Conservation (phyloP, 2,888 invertebrate genomes). For the Andrena hattorfiana region DNA sequence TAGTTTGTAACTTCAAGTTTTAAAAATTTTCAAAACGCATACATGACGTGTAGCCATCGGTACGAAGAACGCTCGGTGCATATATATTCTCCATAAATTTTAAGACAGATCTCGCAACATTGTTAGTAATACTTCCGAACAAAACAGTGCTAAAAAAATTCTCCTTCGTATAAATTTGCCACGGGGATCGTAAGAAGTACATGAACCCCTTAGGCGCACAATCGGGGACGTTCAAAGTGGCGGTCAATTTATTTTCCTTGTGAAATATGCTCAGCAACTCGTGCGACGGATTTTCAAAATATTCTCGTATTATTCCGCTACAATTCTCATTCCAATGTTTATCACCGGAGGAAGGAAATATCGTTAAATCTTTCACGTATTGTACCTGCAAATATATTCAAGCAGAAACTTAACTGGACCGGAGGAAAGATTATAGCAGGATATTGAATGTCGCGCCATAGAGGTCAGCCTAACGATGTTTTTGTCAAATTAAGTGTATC, state of each 20-base stretch:
- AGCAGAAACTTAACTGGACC: not conserved
- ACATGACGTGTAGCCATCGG: slow-evolving; percentile 76
- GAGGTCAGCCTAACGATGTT: not conserved
- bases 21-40: slow-evolving; percentile 63
- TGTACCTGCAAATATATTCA: slow-evolving; percentile 65
- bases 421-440: not conserved
- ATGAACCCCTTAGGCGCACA: slow-evolving; percentile 88
- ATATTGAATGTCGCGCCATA: slow-evolving; percentile 25
- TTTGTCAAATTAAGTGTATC: not conserved
- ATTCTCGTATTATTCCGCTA: slow-evolving; percentile 88
- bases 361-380: slow-evolving; percentile 89
- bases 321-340: slow-evolving; percentile 90
- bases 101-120: slow-evolving; percentile 69
- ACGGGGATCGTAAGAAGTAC: slow-evolving; percentile 88
- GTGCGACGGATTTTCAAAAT: slow-evolving; percentile 88
- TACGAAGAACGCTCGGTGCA: slow-evolving; percentile 85
- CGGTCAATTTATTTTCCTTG: slow-evolving; percentile 86
- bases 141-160: slow-evolving; percentile 77
- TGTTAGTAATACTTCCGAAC: slow-evolving; percentile 75
- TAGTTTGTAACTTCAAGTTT: too few relatives aligned
- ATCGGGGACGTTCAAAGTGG: slow-evolving; percentile 87
- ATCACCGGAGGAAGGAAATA: slow-evolving; percentile 90
- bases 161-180: slow-evolving; percentile 78
- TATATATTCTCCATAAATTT: slow-evolving; percentile 80
- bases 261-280: slow-evolving; percentile 89